Conservation (phyloP, 2,113 vertebrate genomes). For the Poecilia latipinna region DNA sequence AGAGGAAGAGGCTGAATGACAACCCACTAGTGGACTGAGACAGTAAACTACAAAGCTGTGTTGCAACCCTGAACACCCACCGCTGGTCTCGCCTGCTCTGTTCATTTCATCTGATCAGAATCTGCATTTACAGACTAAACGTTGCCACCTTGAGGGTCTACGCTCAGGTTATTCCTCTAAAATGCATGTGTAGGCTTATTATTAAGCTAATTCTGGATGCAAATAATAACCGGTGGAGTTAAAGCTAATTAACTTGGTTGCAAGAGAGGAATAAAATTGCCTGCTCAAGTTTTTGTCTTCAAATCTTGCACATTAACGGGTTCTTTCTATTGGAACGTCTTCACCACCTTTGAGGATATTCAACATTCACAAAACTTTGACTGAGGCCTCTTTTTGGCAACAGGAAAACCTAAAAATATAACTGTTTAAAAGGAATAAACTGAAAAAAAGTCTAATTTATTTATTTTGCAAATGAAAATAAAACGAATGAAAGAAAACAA, state of each 20-base stretch:
- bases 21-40: slow-evolving; percentile 36
- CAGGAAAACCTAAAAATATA: no score
- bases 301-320: not conserved
- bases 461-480: not conserved
- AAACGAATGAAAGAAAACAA: not conserved
- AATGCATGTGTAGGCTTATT: not conserved
- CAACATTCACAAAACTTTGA: no score
- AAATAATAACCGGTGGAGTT: not conserved
- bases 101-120: slow-evolving; percentile 1
- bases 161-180: not conserved
- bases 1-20: slow-evolving; percentile 61
- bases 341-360: no score
- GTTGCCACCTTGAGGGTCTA: not conserved
- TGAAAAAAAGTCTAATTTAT: not conserved
- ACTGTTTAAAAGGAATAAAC: not conserved
- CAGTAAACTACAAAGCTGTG: slow-evolving; percentile 24
- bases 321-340: no score
- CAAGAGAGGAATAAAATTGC: not conserved
- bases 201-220: not conserved
- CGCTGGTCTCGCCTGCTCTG: not conserved
- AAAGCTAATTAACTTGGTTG: not conserved
- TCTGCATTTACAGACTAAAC: not conserved
- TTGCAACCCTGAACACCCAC: slow-evolving; percentile 25
- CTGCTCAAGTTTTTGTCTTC: not conserved
- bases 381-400: no score